These are phyloP conservation scores for Clarias pachynema DNA, from an alignment of 2,797 vertebrate species.

Conservation along the genomic window DNA sequence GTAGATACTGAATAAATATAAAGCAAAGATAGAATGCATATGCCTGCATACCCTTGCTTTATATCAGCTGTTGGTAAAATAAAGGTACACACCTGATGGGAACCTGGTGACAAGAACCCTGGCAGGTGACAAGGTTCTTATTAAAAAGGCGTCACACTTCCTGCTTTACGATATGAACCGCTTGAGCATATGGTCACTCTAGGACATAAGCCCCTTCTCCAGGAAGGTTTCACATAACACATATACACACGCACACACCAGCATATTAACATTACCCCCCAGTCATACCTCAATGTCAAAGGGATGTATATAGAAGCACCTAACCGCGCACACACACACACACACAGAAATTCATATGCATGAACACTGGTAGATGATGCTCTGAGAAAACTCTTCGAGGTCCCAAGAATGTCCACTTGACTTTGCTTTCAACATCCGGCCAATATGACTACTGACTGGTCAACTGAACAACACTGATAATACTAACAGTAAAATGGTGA, in stretches of 20 bases:
- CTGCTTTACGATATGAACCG: slow-evolving; percentile 65
- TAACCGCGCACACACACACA: neutral
- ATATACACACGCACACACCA: slow-evolving; percentile 12
- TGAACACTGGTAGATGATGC: slow-evolving; percentile 38
- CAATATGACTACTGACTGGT: too few species aligned
- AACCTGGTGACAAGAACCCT: slow-evolving; percentile 48
- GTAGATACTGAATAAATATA: neutral
- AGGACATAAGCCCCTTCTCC: slow-evolving; percentile 51
- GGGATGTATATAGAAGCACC: slow-evolving; percentile 30
- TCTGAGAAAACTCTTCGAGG: slow-evolving; percentile 19
- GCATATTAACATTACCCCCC: neutral
- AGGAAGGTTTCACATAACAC: slow-evolving; percentile 43
- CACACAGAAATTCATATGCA: slow-evolving; percentile 28
- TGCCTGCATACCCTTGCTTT: slow-evolving; percentile 12
- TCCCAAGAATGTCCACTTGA: slow-evolving; percentile 42
- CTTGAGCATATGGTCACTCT: slow-evolving; percentile 65
- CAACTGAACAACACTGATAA: too few species aligned
- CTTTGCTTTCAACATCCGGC: slow-evolving; percentile 33
- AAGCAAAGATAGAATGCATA: neutral
- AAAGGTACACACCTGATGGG: slow-evolving; percentile 46
- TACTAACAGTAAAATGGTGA: too few species aligned
- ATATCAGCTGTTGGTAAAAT: slow-evolving; percentile 28
- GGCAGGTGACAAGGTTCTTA: slow-evolving; percentile 56
- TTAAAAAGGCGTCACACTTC: slow-evolving; percentile 69
- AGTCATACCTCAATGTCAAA: slow-evolving; percentile 42